Conservation (phyloP, 2,113 vertebrate species). For the Oreotragus oreotragus region DNA sequence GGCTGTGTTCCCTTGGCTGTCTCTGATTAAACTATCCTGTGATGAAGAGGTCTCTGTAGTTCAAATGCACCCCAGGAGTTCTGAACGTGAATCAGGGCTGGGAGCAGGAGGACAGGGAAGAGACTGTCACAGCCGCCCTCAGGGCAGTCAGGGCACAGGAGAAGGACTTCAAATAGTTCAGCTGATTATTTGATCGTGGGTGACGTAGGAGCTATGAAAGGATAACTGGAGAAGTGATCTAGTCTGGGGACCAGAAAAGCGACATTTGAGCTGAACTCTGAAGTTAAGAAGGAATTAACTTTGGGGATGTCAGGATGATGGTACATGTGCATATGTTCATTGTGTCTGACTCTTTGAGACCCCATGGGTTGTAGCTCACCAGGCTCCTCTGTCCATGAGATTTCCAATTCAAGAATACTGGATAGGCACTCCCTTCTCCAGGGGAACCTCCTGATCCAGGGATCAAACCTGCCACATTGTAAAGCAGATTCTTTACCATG, state of each 20-base stretch:
- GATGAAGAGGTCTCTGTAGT: background rate
- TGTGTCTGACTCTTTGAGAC: background rate
- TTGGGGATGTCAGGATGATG: too few species aligned
- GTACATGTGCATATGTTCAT: background rate
- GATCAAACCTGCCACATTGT: background rate
- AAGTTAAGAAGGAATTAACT: background rate
- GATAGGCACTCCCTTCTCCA: background rate
- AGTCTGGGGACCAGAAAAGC: background rate
- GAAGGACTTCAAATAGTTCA: background rate
- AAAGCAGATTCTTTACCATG: background rate
- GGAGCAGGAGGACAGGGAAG: background rate
- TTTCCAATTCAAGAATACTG: background rate
- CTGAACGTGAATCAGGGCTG: fast-evolving
- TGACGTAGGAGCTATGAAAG: background rate
- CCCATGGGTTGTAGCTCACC: background rate
- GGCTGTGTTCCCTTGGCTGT: background rate
- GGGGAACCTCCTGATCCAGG: background rate
- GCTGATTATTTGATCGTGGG: background rate
- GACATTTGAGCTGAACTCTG: background rate
- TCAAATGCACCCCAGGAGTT: background rate
- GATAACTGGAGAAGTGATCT: background rate
- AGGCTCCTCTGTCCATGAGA: background rate
- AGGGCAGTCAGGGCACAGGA: background rate
- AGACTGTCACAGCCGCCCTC: background rate
- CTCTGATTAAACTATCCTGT: background rate